These are phyloP conservation scores for Uria aalge DNA, from an alignment of 2,113 vertebrate species.

Conservation along the genomic window DNA sequence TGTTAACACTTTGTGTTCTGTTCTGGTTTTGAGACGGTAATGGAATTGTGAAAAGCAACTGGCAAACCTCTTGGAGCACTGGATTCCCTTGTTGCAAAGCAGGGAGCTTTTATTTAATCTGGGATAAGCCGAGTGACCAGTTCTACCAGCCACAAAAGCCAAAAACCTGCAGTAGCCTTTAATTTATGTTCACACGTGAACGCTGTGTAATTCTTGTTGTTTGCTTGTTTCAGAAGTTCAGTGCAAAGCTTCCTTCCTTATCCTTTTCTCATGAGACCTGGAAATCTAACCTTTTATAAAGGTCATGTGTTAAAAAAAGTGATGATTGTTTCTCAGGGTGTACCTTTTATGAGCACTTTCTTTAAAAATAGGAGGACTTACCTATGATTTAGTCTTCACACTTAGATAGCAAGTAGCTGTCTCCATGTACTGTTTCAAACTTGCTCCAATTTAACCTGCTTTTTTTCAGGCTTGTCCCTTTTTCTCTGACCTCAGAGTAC, in stretches of 20 bases:
- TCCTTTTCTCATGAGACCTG: background rate
- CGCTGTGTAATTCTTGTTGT: background rate
- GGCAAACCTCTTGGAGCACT: background rate
- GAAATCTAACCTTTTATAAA: background rate
- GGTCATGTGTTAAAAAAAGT: background rate
- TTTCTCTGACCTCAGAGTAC: background rate
- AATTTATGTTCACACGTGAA: background rate
- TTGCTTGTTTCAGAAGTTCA: background rate
- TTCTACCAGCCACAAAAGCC: slow-evolving; percentile 9
- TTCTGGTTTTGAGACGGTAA: background rate
- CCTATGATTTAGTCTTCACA: background rate
- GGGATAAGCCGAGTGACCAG: background rate
- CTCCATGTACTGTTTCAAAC: background rate
- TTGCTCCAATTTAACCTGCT: background rate
- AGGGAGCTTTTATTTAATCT: background rate
- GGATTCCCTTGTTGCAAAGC: background rate
- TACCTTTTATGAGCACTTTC: background rate
- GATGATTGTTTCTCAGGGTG: background rate
- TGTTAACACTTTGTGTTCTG: background rate
- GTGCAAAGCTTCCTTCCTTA: background rate
- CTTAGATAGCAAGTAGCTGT: background rate
- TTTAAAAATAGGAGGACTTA: background rate
- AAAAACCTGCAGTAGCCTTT: background rate
- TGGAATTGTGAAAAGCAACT: background rate
- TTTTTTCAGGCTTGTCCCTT: background rate